phyloP scores from a whole-genome alignment of 2,888 invertebrate species.

The Nomada ruficornis region DNA sequence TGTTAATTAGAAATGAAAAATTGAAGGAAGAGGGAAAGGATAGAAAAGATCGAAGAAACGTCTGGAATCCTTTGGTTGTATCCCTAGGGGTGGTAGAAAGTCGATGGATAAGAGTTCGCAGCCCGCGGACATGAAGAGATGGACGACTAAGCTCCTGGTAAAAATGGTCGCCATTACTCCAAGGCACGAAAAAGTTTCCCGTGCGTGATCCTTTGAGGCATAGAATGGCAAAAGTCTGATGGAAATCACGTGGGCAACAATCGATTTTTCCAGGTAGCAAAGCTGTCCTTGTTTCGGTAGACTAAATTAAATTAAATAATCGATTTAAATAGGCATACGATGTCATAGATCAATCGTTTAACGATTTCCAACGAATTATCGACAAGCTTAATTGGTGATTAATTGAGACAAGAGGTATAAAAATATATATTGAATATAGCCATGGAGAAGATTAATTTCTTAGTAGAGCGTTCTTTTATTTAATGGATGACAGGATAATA shows the following conservation, averaged over 20 bases:
- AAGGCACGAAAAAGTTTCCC: conserved; percentile 37
- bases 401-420: no score
- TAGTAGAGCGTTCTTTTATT: no score
- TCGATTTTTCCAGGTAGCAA: no score
- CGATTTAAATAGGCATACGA: no score
- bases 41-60: conserved; percentile 15
- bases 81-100: conserved; percentile 6
- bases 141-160: conserved; percentile 59
- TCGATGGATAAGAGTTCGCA: conserved; percentile 32
- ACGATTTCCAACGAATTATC: no score
- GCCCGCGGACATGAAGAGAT: conserved; percentile 51
- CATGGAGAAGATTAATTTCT: no score
- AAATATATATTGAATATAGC: no score
- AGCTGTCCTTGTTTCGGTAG: no score
- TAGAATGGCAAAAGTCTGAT: conserved; percentile 35
- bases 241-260: background rate
- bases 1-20: conserved; percentile 10
- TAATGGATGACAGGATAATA: no score
- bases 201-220: conserved; percentile 25
- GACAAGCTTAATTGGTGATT: no score
- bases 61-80: conserved; percentile 1
- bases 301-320: no score
- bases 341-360: no score
- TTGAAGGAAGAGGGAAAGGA: background rate
- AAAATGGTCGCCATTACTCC: conserved; percentile 63